Conservation (phyloP, 2,797 vertebrate species). For the Lagorchestes hirsutus region DNA sequence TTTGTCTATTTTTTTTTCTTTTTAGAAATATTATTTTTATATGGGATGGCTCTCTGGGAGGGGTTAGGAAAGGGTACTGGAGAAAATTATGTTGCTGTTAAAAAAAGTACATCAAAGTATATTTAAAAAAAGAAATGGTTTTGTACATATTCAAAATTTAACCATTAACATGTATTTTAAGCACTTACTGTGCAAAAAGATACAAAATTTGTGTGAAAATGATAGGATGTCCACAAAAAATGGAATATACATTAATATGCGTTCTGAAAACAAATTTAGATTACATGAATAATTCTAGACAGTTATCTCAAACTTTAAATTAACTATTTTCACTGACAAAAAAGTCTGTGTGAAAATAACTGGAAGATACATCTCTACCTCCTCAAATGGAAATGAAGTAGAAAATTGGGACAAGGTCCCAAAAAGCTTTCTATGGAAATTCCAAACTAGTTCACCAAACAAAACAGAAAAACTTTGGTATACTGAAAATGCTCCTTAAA, state of each 20-base stretch:
- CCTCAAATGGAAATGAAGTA: slow-evolving; percentile 11
- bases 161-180: background rate
- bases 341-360: slow-evolving; percentile 24
- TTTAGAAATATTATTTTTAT: background rate
- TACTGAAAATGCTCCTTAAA: background rate
- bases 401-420: slow-evolving; percentile 32
- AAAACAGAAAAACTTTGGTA: background rate
- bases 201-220: background rate
- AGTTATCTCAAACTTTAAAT: slow-evolving; percentile 15
- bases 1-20: background rate
- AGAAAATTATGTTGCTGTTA: background rate
- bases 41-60: background rate
- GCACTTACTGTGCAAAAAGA: background rate
- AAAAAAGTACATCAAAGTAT: background rate
- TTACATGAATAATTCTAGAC: background rate
- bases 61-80: background rate
- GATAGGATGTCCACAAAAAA: background rate
- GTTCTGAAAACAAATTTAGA: slow-evolving; percentile 31
- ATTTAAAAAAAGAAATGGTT: background rate
- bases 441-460: background rate
- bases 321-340: background rate
- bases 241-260: background rate
- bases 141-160: background rate
- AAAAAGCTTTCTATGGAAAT: background rate
- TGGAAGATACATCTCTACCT: background rate